Percentiles rank a stretch among this genome's conserved stretches.
phyloP scores from a whole-genome alignment of 2,113 vertebrate genomes.

The Catharus minimus region DNA sequence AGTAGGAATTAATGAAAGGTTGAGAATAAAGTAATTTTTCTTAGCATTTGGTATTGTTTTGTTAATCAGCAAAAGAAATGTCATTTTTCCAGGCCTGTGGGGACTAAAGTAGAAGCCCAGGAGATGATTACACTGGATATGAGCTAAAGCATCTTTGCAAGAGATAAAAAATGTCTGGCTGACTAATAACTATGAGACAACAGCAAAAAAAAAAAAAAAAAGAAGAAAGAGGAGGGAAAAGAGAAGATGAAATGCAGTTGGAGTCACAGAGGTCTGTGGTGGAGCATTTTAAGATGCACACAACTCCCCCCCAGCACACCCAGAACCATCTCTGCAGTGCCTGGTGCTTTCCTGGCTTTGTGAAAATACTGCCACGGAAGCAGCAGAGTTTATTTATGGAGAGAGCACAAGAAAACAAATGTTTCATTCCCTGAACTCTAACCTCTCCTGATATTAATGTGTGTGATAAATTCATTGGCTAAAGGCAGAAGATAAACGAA shows the following conservation, averaged over 20 bases:
- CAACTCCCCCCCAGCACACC: neutral
- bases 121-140: slow-evolving; percentile 61
- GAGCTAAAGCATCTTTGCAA: slow-evolving; percentile 51
- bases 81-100: slow-evolving; percentile 20
- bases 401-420: slow-evolving; percentile 30
- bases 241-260: neutral
- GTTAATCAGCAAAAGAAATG: slow-evolving; percentile 61
- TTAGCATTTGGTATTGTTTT: slow-evolving; percentile 48
- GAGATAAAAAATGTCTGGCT: slow-evolving; percentile 70
- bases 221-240: neutral
- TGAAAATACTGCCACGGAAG: neutral
- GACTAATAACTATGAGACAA: slow-evolving; percentile 60
- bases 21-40: slow-evolving; percentile 19
- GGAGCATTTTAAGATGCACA: neutral
- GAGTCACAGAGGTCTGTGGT: neutral
- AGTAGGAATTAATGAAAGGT: slow-evolving; percentile 48
- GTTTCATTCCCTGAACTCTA: slow-evolving; percentile 25
- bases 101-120: slow-evolving; percentile 36
- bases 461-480: slow-evolving; percentile 21
- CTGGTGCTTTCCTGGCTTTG: neutral
- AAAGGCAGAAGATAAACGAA: slow-evolving; percentile 39
- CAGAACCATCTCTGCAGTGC: neutral
- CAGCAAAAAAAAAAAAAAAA: neutral
- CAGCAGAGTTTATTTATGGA: slow-evolving; percentile 52
- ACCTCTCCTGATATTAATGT: slow-evolving; percentile 49